Conservation (phyloP, 2,113 vertebrate genomes). For the Cyrtonyx montezumae region DNA sequence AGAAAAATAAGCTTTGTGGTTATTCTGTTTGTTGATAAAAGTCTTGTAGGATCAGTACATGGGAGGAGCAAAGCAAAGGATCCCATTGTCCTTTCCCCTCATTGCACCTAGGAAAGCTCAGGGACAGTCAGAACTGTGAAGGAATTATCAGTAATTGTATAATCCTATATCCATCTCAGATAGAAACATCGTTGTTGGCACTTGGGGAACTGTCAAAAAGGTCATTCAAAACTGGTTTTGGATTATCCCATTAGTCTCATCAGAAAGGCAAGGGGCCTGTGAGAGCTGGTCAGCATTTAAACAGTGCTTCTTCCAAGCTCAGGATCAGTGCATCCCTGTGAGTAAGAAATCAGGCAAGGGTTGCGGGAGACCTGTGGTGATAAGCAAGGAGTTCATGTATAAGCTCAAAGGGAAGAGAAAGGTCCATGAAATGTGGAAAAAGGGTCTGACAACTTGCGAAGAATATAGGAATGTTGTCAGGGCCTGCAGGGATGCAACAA, state of each 20-base stretch:
- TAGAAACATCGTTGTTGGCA: not conserved
- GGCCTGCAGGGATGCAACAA: no score
- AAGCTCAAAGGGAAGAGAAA: no score
- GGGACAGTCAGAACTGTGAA: not conserved
- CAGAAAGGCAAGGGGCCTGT: not conserved
- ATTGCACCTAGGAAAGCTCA: not conserved
- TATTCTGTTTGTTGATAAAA: not conserved
- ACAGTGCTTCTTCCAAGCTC: no score
- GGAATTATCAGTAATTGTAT: not conserved
- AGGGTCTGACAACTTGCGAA: no score
- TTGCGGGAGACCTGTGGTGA: no score
- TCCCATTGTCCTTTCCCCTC: not conserved
- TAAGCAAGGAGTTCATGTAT: no score
- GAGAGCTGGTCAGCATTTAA: no score
- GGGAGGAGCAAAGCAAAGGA: not conserved
- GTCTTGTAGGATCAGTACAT: not conserved
- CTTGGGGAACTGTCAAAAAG: not conserved
- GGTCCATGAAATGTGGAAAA: no score
- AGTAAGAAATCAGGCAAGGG: no score
- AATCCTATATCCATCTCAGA: accelerated
- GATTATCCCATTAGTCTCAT: not conserved
- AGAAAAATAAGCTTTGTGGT: not conserved
- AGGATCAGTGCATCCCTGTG: no score
- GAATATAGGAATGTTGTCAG: no score
- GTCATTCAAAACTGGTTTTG: not conserved